Base-by-base conservation (phyloP, 2,113 vertebrate genomes). In the Thalassoma bifasciatum region DNA sequence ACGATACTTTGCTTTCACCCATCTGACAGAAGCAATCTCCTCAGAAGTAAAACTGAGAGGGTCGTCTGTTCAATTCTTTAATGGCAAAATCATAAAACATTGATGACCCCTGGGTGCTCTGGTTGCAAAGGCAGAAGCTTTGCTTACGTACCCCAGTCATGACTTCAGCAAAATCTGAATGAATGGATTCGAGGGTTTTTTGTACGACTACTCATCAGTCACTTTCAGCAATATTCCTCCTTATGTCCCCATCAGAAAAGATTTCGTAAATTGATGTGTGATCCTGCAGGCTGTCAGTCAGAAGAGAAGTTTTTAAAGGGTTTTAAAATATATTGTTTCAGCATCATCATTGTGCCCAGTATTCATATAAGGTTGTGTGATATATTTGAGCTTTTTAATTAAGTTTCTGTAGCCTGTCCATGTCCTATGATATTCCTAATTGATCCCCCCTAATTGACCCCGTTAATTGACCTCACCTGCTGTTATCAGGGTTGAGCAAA, bases 11-110 rank as follows among this genome's bases (percentile, higher is more conserved):
- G 64, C 51, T 12, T 58, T 70, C 10, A 16, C 65, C n/a, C 13
- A 54, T 77, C 71, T 80, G 81, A 69, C 80, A 77, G 56, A 91
- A 84, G 53, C 47, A 44, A 83, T 83, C 77, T 85, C 62, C 30
- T 86, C 75, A 65, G 21, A 72, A 26, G 64, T 58, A 71, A 51
- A 63, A 87, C 42, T 61, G 57, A 75, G 75, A 77, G 30, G 37
- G 23, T 30, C 14, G n/a, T 64, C 58, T 75, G 30, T 65, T 91
- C 52, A 84, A 87, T 84, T 71, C 72, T 88, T 92, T 62, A 92
- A 81, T 74, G 22, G 66, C 54, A 60, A 46, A 79, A 77, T 78
- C 80, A 88, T 92, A 70, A 67, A 89, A 88, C 75, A 84, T 89
- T 88, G 72, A 93, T 88, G 77, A 85, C 75, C 72, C 26, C 54